Conservation (phyloP, 2,113 vertebrate species). For the Thunnus maccoyii region DNA sequence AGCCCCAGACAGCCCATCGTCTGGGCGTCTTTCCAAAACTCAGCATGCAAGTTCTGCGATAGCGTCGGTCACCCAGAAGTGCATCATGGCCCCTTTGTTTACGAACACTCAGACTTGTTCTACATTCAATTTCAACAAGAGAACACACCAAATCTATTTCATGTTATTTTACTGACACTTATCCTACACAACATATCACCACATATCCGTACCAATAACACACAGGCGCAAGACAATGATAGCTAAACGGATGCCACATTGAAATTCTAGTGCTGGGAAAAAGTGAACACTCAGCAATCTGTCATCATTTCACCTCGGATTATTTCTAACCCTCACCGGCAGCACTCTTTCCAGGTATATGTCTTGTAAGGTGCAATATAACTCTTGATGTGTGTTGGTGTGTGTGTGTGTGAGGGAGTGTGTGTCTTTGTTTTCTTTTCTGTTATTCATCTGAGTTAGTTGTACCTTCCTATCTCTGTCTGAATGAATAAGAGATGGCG, state of each 20-base stretch:
- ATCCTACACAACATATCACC: not conserved
- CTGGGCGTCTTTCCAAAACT: slow-evolving; percentile 50
- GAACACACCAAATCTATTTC: not conserved
- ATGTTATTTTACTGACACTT: slow-evolving; percentile 5
- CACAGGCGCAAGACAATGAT: not conserved
- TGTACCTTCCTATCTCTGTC: not conserved
- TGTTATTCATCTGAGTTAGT: slow-evolving; percentile 25
- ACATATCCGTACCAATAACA: not conserved
- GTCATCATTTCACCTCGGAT: slow-evolving; percentile 18
- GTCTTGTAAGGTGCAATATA: slow-evolving; percentile 8
- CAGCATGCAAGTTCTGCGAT: slow-evolving; percentile 31
- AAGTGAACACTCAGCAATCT: slow-evolving; percentile 31
- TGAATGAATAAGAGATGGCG: slow-evolving; percentile 22
- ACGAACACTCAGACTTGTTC: not conserved
- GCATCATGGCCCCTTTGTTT: slow-evolving; percentile 3
- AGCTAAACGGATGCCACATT: not conserved
- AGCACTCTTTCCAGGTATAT: slow-evolving; percentile 14
- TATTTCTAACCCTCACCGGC: slow-evolving; percentile 1
- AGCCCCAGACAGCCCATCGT: slow-evolving; percentile 10
- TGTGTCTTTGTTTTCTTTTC: slow-evolving; percentile 4
- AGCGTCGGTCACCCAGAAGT: slow-evolving; percentile 25
- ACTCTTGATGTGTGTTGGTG: not conserved
- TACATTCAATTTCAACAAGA: slow-evolving; percentile 4
- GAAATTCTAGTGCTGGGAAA: slow-evolving; percentile 8
- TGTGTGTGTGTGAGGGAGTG: not conserved